Percentiles rank a stretch among this genome's conserved stretches.
Evolutionary conservation across 2,113 vertebrate species (phyloP).

Genomic region (Maccullochella peelii): DNA sequence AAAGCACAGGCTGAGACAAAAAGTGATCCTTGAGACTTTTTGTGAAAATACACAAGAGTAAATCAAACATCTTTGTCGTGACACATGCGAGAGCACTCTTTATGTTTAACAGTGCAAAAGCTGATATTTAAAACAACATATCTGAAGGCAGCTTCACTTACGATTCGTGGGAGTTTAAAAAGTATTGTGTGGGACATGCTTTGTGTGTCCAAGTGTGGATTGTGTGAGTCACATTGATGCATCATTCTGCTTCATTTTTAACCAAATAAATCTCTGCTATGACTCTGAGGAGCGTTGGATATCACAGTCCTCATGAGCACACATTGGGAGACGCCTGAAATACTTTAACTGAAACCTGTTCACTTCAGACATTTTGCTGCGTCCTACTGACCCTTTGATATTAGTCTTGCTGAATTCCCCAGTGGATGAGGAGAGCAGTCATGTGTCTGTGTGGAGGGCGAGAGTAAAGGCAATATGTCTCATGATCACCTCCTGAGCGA

Average conservation of each 20-base stretch:
- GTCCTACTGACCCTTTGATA: constrained; percentile 47
- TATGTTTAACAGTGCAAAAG: constrained; percentile 5
- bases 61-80: constrained; percentile 13
- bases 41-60: constrained; percentile 30
- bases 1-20: constrained; percentile 45
- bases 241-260: constrained; percentile 27
- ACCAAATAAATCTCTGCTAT: constrained; percentile 28
- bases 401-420: constrained; percentile 29
- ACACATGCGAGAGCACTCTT: background rate
- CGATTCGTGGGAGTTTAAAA: constrained; percentile 8
- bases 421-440: constrained; percentile 40
- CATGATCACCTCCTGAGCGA: constrained; percentile 75
- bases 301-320: background rate
- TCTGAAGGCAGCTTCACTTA: background rate
- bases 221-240: constrained; percentile 32
- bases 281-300: background rate
- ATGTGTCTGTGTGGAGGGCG: constrained; percentile 54
- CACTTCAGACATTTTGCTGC: constrained; percentile 18
- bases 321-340: background rate
- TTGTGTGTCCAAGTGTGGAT: constrained; percentile 5
- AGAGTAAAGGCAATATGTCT: constrained; percentile 73
- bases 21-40: constrained; percentile 32
- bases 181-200: constrained; percentile 13
- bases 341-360: constrained; percentile 3
- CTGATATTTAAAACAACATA: constrained; percentile 2